Evolutionary conservation across 2,113 vertebrate species (phyloP).

Genomic region (Mobula hypostoma): DNA sequence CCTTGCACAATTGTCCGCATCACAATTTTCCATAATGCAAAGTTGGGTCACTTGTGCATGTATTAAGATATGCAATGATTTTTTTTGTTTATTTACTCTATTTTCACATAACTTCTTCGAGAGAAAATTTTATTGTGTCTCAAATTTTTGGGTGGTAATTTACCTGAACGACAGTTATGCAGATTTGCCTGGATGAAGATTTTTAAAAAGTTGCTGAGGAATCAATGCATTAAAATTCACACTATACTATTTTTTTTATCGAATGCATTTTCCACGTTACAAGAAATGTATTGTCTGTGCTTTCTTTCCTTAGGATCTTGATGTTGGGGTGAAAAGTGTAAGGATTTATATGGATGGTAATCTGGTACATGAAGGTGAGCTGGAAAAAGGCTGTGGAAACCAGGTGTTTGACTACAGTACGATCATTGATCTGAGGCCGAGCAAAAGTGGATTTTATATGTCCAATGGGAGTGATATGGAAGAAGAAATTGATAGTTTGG

Average conservation of each 20-base stretch:
- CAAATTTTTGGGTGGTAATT: not conserved
- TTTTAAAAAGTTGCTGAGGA: not conserved
- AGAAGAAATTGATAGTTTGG: not conserved
- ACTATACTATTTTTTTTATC: not conserved
- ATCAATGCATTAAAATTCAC: not conserved
- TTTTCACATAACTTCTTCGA: not conserved
- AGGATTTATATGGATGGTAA: constrained; percentile 79
- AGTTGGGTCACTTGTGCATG: not conserved
- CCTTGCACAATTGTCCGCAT: not conserved
- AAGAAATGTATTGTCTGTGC: constrained; percentile 40
- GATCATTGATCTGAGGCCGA: constrained; percentile 55
- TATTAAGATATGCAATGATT: no score
- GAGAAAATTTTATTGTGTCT: not conserved
- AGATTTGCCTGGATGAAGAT: no score
- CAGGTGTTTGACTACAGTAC: constrained; percentile 62
- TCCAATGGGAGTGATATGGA: not conserved
- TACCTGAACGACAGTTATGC: no score
- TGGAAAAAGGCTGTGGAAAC: constrained; percentile 71
- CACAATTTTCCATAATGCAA: no score
- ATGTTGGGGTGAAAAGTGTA: constrained; percentile 71
- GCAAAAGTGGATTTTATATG: not conserved
- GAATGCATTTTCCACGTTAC: not conserved
- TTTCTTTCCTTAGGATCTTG: constrained; percentile 66
- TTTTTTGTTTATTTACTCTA: no score
- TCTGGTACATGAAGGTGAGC: constrained; percentile 73